These are phyloP conservation scores for Drymodes brunneopygia DNA, from an alignment of 2,113 vertebrate genomes.

Conservation along the genomic window DNA sequence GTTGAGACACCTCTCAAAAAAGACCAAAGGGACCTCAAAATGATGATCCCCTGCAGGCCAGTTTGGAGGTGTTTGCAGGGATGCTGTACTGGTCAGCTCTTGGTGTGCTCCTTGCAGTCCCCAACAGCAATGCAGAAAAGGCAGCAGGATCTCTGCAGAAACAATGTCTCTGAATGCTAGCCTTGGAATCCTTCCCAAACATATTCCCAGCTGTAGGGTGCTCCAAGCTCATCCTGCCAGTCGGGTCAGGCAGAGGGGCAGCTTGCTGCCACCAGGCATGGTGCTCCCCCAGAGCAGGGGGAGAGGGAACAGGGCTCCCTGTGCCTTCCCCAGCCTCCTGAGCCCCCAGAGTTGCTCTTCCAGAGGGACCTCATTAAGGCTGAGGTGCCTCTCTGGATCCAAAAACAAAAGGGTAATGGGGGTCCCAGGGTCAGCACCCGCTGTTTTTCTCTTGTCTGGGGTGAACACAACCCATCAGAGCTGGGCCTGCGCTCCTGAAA, in stretches of 20 bases:
- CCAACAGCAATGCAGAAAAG: fast-evolving
- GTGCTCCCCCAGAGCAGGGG: neutral
- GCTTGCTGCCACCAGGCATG: neutral
- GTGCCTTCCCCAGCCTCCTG: neutral
- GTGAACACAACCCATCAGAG: slow-evolving; percentile 30
- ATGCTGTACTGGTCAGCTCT: neutral
- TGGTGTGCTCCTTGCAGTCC: neutral
- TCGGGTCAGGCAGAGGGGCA: neutral
- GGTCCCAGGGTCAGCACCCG: neutral
- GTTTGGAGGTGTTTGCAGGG: neutral
- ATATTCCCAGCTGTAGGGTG: neutral
- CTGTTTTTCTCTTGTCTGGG: slow-evolving; percentile 9
- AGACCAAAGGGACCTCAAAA: neutral
- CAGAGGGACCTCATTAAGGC: neutral
- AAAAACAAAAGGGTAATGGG: neutral
- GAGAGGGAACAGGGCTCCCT: neutral
- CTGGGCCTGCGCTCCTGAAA: slow-evolving; percentile 61
- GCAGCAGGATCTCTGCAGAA: neutral
- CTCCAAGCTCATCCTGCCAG: neutral
- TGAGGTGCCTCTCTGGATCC: neutral
- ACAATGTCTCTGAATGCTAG: neutral
- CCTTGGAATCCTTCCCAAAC: neutral
- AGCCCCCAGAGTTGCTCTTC: neutral
- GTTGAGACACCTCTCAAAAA: neutral
- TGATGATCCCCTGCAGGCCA: too few species aligned